Base-by-base conservation (phyloP, 2,797 vertebrate genomes). In the Peromyscus attwateri region DNA sequence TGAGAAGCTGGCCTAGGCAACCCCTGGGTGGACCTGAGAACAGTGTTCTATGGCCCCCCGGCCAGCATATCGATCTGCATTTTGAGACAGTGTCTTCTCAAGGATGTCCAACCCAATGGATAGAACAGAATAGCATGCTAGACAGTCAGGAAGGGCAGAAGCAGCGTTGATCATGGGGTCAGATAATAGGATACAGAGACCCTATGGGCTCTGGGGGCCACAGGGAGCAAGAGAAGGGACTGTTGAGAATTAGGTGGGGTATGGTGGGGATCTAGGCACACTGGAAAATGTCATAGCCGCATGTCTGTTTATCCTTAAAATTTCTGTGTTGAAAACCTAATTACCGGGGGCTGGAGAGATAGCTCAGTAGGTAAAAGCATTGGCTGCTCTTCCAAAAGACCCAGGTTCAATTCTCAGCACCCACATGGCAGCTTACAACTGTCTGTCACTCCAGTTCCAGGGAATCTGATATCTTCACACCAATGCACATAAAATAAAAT, bases 21-120 rank as follows among this genome's bases (percentile, higher is more conserved):
- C 49, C 5, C 0, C 23, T 0, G 8, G 17, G 6, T 23, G 64
- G 64, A 9, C 29, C 77, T 37, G 49, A 75, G 27, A 57, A 60
- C 25, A 7, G 46, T 1, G 0, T 46, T 43, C 62, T 62, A 25
- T 43, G 81, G 43, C n/a, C n/a, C 14, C 1, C 0, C 0, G 31
- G 23, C 37, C 43, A 23, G 46, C 23, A 31, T 43, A 84, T 66
- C 4, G 31, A 9, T 46, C 40, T 64, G 46, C 66, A 57, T 79
- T 79, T 49, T 1, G 82, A 87, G 52, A 37, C 60, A 57, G n/a
- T 1, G 3, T 31, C 25, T 10, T 95, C 84, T 55, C 73, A 46
- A 89, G 68, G 55, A 66, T 1, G 0, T 80, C 25, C 60, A 37
- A 3, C 8, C 43, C 27, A 75, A 40, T 19, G 68, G 23, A 25